phyloP scores from a whole-genome alignment of 2,888 invertebrate species.

The Philereme transversata region DNA sequence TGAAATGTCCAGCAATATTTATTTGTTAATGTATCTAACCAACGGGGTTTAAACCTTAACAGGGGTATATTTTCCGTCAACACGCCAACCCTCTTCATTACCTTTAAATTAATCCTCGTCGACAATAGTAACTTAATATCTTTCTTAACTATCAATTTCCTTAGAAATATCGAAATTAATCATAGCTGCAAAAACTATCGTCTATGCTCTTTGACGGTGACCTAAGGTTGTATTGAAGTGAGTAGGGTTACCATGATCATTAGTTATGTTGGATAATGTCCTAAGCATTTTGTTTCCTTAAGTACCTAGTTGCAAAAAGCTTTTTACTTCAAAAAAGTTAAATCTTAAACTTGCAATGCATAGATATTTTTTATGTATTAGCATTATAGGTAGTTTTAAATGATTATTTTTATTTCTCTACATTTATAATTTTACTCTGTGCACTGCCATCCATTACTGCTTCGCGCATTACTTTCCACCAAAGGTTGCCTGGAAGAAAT shows the following conservation, averaged over 20 bases:
- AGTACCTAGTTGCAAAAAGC: too few relatives aligned
- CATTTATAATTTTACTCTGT: too few relatives aligned
- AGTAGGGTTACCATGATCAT: slow-evolving; percentile 37
- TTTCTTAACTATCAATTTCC: slow-evolving; percentile 25
- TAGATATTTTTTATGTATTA: too few relatives aligned
- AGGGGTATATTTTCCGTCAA: neutral
- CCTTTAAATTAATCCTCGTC: slow-evolving; percentile 8
- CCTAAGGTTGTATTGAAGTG: slow-evolving; percentile 67
- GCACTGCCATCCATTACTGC: too few relatives aligned
- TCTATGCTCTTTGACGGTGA: slow-evolving; percentile 52
- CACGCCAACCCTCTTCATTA: slow-evolving; percentile 5
- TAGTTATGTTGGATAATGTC: neutral
- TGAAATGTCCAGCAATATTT: too few relatives aligned
- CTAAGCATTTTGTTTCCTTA: too few relatives aligned
- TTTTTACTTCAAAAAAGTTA: too few relatives aligned
- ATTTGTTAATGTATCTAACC: neutral
- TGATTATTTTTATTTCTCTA: too few relatives aligned
- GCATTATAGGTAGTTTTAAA: too few relatives aligned
- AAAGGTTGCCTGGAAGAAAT: too few relatives aligned
- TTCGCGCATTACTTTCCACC: too few relatives aligned
- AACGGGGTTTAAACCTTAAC: neutral
- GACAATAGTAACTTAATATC: slow-evolving; percentile 22
- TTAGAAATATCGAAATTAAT: slow-evolving; percentile 64
- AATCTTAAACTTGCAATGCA: too few relatives aligned
- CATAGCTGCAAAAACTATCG: slow-evolving; percentile 65